Evolutionary conservation across 2,888 invertebrate species (phyloP), one percentile per base, ranked within the genome.

Genomic region (Sussaba pulchella): DNA sequence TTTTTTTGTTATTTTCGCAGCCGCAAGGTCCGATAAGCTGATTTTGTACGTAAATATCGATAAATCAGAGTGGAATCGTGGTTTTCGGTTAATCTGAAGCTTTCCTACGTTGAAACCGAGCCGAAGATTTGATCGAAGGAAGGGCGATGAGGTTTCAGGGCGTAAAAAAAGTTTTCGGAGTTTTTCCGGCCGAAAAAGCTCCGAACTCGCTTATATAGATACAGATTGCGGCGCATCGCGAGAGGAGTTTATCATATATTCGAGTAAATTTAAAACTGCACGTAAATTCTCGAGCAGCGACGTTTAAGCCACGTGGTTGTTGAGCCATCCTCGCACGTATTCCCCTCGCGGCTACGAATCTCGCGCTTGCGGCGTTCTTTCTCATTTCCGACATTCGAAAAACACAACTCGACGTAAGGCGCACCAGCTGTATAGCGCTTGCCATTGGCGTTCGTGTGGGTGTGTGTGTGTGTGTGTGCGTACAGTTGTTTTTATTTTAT

Each of bases 231-330:
- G 63, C 19, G 39, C 52, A 69, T 73, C 39, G 63, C 54, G n/a
- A 39, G 39, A 45, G 41, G 39, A 57, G 61, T 69, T 78, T 74
- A 78, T 78, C 72, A 63, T 61, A 67, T 67, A 59, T 67, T 24
- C 17, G 31, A 78, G 52, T 69, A 73, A 73, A 78, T 78, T 78
- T 78, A 78, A 72, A 63, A 54, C 67, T n/a, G 52, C 41, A 41
- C 52, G 47, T 31, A 43, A 31, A 45, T 63, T 72, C 57, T 17
- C 19, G 2, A 24, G 12, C 50, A 36, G 73, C 31, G n/a, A n/a
- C n/a, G 73, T 69, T 78, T 74, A 73, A 78, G 69, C 69, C 69
- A 50, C 78, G 67, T 69, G 71, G 24, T 64, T 14, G 47, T 47
- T 26, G 10, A 59, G 70, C 57, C 57, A 39, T 17, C 50, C 39